Percentiles rank a stretch among this genome's conserved stretches.
Evolutionary conservation across 2,113 vertebrate genomes (phyloP).

Genomic region (Salvelinus namaycush): DNA sequence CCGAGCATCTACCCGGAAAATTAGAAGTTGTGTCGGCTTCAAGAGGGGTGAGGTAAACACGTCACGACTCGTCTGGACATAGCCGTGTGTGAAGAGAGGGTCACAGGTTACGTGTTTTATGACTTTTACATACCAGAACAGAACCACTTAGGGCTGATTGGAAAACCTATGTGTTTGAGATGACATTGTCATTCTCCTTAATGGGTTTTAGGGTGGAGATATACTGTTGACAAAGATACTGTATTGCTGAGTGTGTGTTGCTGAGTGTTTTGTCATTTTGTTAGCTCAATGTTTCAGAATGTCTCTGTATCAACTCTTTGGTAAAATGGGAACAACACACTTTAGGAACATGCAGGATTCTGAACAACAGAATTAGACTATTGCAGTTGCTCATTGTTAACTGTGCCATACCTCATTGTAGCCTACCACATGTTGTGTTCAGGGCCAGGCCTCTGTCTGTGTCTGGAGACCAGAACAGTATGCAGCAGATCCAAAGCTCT

Average conservation of each 20-base stretch:
- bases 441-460: slow-evolving; percentile 21
- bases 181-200: not conserved
- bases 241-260: not conserved
- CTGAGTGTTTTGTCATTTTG: no score
- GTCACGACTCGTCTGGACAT: not conserved
- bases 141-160: not conserved
- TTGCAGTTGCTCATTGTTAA: not conserved
- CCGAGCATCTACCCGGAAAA: slow-evolving; percentile 81
- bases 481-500: slow-evolving; percentile 59
- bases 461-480: slow-evolving; percentile 60
- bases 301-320: no score
- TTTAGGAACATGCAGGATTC: no score
- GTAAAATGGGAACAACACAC: no score
- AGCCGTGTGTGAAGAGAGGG: not conserved
- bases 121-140: not conserved
- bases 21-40: slow-evolving; percentile 82
- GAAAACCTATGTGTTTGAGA: not conserved
- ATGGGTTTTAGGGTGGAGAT: no score
- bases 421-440: slow-evolving; percentile 29
- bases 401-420: slow-evolving; percentile 18
- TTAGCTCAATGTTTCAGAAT: no score
- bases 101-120: not conserved
- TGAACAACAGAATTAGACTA: no score
- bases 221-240: no score
- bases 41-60: slow-evolving; percentile 79